Conservation (phyloP, 2,888 invertebrate genomes). For the Cerastis rubricosa region DNA sequence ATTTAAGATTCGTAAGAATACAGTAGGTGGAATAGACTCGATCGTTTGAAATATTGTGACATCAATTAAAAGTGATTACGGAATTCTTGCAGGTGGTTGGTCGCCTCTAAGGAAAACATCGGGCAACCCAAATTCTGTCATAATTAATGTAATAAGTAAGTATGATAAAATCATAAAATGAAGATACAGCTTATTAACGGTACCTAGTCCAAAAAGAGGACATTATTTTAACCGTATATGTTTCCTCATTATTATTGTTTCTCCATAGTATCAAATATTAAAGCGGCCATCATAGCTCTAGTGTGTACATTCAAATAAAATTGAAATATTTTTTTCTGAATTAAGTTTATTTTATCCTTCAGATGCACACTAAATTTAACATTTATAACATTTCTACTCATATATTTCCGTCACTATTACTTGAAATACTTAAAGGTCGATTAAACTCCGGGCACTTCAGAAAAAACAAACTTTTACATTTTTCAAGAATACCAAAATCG, state of each 20-base stretch:
- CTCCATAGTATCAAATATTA: not conserved
- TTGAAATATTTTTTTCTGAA: not conserved
- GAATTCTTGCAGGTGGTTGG: not conserved
- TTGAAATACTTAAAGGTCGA: constrained; percentile 5
- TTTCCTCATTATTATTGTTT: not conserved
- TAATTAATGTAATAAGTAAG: not conserved
- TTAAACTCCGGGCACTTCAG: constrained; percentile 58
- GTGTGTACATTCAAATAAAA: constrained; percentile 9
- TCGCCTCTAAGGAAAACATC: not conserved
- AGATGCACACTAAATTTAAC: not conserved
- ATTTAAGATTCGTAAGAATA: not conserved
- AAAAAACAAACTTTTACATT: constrained; percentile 70
- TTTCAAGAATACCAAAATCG: constrained; percentile 75
- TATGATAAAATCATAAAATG: not conserved
- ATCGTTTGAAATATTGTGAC: not conserved
- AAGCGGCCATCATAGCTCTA: too few relatives aligned
- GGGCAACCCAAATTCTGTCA: not conserved
- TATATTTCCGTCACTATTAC: not conserved
- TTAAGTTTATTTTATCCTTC: constrained; percentile 18
- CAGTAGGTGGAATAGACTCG: not conserved
- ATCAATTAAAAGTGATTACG: too few relatives aligned
- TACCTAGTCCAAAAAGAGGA: not conserved
- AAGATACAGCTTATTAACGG: not conserved
- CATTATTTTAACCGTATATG: not conserved
- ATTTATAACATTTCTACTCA: constrained; percentile 6